Evolutionary conservation across 2,113 vertebrate species (phyloP).

Genomic region (Peromyscus polionotus): DNA sequence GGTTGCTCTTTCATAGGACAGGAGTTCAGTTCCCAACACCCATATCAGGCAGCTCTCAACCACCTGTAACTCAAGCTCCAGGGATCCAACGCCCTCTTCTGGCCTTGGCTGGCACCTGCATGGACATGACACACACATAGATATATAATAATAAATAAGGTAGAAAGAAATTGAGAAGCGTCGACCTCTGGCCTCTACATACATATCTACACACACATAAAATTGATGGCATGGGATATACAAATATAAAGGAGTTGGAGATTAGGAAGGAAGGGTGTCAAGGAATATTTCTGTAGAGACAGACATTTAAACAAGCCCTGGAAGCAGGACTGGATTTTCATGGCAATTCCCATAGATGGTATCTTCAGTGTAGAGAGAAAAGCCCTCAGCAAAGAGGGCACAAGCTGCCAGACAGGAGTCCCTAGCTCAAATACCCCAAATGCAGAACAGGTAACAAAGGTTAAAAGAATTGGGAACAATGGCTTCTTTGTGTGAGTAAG

Average conservation of each 20-base stretch:
- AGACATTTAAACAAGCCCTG: not conserved
- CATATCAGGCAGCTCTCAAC: not conserved
- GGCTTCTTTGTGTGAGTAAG: fast-evolving
- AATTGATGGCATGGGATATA: not conserved
- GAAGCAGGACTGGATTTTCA: not conserved
- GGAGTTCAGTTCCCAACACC: not conserved
- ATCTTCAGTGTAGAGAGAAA: not conserved
- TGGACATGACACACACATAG: not conserved
- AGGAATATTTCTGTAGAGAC: not conserved
- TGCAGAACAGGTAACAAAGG: not conserved
- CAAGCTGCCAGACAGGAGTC: not conserved
- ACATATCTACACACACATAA: not conserved
- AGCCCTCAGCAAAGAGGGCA: not conserved
- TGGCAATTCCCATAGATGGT: not conserved
- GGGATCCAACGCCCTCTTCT: not conserved
- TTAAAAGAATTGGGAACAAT: not conserved
- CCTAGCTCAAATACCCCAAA: not conserved
- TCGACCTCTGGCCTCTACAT: not conserved
- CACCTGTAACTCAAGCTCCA: not conserved
- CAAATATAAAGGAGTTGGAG: not conserved
- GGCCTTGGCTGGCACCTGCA: not conserved
- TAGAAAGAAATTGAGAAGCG: not conserved
- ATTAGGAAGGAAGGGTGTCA: not conserved
- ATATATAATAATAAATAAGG: not conserved
- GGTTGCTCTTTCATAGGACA: not conserved